Conservation (phyloP, 1,140 invertebrate species). For the Heliconius himera region DNA sequence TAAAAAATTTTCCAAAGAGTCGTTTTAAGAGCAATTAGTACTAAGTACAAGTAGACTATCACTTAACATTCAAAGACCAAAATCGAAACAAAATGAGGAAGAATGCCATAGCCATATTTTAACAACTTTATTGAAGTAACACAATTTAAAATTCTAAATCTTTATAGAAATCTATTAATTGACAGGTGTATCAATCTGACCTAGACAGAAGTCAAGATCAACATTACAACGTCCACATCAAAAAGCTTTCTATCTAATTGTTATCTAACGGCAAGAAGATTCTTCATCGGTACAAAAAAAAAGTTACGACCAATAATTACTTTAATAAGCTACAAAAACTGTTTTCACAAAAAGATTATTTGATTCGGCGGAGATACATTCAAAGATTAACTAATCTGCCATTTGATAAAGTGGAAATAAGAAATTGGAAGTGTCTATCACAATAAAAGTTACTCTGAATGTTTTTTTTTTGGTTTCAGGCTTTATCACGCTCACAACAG, state of each 20-base stretch:
- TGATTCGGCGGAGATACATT: neutral
- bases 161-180: neutral
- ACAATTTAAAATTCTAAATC: neutral
- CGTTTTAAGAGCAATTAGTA: too few relatives aligned
- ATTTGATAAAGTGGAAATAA: neutral
- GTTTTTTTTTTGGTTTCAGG: too few relatives aligned
- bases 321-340: neutral
- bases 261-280: slow-evolving; percentile 16
- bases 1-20: too few relatives aligned
- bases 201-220: slow-evolving; percentile 8
- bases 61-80: neutral
- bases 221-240: neutral
- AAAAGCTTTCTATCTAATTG: slow-evolving; percentile 17
- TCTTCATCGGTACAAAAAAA: neutral
- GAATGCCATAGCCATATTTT: neutral
- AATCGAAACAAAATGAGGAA: neutral
- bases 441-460: neutral
- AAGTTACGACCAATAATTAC: neutral
- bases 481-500: too few relatives aligned
- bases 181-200: neutral
- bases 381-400: neutral
- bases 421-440: neutral
- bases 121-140: neutral
- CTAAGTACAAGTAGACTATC: too few relatives aligned
- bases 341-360: neutral